These are phyloP conservation scores for Teleiodes luculella DNA, from an alignment of 2,888 invertebrate genomes.

Conservation along the genomic window DNA sequence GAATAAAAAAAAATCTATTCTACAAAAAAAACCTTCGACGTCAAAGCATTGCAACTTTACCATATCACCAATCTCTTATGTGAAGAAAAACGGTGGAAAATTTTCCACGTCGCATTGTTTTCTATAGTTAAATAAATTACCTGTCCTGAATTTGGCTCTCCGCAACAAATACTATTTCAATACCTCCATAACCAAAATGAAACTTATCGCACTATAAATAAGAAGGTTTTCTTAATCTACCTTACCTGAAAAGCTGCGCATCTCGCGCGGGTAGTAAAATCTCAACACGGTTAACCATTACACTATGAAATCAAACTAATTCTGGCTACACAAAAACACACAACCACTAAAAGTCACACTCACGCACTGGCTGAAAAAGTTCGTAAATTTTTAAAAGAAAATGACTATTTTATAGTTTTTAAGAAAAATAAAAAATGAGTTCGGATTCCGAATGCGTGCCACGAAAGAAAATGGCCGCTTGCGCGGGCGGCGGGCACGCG, in stretches of 20 bases:
- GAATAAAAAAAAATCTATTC: no score
- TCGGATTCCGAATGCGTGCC: conserved; percentile 23
- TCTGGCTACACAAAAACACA: conserved; percentile 14
- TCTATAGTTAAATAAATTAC: no score
- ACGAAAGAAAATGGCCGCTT: conserved; percentile 32
- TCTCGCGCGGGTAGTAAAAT: conserved; percentile 4
- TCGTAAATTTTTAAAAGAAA: neutral
- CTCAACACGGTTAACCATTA: conserved; percentile 9
- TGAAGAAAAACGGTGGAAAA: no score
- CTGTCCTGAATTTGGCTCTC: no score
- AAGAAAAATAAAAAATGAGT: conserved; percentile 11
- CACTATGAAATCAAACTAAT: conserved; percentile 6
- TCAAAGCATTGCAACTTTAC: no score
- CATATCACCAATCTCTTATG: no score
- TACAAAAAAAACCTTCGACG: no score
- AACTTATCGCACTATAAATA: neutral
- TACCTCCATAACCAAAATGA: neutral
- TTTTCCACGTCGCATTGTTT: no score
- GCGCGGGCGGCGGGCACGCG: conserved; percentile 56
- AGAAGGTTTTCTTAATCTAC: neutral
- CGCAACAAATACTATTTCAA: neutral
- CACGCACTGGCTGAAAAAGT: conserved; percentile 5
- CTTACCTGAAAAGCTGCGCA: conserved; percentile 13
- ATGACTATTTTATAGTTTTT: conserved; percentile 8
- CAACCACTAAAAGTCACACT: conserved; percentile 5